These are phyloP conservation scores for Clytia hemisphaerica DNA, from an alignment of 30 jellyfish, hydroid and myxozoan genomes.

Conservation along the genomic window DNA sequence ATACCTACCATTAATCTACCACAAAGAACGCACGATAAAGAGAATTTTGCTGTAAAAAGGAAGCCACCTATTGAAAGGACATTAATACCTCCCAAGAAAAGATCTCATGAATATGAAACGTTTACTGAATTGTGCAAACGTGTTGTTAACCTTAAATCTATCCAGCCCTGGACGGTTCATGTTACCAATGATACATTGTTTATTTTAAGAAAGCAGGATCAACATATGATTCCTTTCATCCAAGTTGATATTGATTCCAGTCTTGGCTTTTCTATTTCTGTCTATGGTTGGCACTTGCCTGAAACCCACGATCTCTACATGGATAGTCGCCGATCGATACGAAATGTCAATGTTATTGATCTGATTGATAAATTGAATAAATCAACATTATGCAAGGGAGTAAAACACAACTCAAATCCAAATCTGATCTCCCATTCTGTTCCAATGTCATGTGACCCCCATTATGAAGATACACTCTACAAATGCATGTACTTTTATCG, in stretches of 20 bases:
- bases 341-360: background rate
- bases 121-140: background rate
- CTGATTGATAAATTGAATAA: background rate
- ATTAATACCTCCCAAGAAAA: too few species aligned
- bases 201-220: background rate
- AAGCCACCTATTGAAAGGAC: too few species aligned
- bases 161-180: background rate
- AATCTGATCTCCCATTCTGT: too few species aligned
- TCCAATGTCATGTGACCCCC: too few species aligned
- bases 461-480: too few species aligned
- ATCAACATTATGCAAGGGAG: background rate
- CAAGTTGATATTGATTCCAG: conserved; percentile 18
- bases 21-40: too few species aligned
- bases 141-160: background rate
- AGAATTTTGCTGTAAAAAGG: too few species aligned
- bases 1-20: too few species aligned
- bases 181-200: background rate
- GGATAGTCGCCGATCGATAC: background rate
- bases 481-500: background rate
- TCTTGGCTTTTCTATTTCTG: background rate
- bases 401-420: too few species aligned
- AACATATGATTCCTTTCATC: background rate
- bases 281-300: conserved; percentile 13
- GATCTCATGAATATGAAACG: background rate
- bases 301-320: background rate